A percentile compares a stretch with the other conserved stretches of the same genome.
Conservation (phyloP, 2,888 invertebrate species). For the Meiosimyza decipiens region DNA sequence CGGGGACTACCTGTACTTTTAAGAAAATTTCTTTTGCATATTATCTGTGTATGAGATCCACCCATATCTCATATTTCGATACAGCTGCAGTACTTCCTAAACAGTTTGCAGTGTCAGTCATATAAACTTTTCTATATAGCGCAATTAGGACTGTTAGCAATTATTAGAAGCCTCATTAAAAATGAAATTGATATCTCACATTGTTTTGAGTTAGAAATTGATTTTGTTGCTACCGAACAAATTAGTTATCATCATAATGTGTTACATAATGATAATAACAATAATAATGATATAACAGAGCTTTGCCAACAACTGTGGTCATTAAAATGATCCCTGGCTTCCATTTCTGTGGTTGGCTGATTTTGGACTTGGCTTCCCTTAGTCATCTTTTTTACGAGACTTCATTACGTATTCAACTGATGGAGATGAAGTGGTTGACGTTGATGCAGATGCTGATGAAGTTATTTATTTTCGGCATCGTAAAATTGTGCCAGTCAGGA, state of each 20-base stretch:
- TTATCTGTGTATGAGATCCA: too few species aligned
- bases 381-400: constrained; percentile 13
- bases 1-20: too few species aligned
- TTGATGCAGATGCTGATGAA: constrained; percentile 21
- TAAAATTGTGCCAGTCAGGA: constrained; percentile 41
- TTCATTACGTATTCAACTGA: constrained; percentile 23
- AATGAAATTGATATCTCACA: neutral
- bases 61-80: neutral
- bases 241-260: constrained; percentile 20
- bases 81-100: constrained; percentile 24
- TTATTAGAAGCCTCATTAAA: constrained; percentile 35
- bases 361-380: neutral
- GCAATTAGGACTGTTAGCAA: constrained; percentile 22
- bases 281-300: constrained; percentile 2
- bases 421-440: neutral
- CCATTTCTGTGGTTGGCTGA: neutral
- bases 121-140: neutral
- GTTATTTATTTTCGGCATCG: constrained; percentile 15
- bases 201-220: neutral
- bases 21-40: too few species aligned
- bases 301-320: constrained; percentile 13
- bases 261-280: constrained; percentile 5
- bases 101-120: constrained; percentile 16
- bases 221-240: constrained; percentile 13
- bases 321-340: constrained; percentile 1